These are phyloP conservation scores for Salticus scenicus DNA, from an alignment of 2,888 invertebrate species.

Conservation along the genomic window DNA sequence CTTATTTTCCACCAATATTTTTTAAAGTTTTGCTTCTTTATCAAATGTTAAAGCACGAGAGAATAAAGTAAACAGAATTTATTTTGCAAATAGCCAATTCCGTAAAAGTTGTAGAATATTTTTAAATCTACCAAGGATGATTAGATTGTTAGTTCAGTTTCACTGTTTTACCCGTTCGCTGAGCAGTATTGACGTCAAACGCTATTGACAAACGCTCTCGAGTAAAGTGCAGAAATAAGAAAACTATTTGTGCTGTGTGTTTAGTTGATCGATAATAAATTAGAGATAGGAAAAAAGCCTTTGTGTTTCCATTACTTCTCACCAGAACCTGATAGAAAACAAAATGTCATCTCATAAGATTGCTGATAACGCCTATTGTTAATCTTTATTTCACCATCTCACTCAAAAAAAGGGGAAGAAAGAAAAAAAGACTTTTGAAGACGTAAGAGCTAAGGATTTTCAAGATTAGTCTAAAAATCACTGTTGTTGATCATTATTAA, in stretches of 20 bases:
- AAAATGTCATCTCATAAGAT: background rate
- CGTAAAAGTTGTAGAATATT: too few species aligned
- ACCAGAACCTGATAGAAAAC: constrained; percentile 33
- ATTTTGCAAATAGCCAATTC: too few species aligned
- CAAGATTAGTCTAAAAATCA: too few species aligned
- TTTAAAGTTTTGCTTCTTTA: too few species aligned
- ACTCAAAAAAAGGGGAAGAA: background rate
- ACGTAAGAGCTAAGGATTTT: too few species aligned
- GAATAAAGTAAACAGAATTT: too few species aligned
- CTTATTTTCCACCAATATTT: too few species aligned
- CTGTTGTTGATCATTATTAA: too few species aligned
- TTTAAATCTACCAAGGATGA: too few species aligned
- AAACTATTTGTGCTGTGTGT: constrained; percentile 47
- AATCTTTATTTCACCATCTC: background rate
- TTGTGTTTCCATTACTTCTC: constrained; percentile 53
- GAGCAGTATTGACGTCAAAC: constrained; percentile 58
- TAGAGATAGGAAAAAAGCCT: constrained; percentile 43
- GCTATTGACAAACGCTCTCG: constrained; percentile 53
- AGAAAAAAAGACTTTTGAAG: too few species aligned
- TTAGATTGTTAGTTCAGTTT: background rate
- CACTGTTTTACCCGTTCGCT: constrained; percentile 10
- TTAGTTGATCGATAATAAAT: constrained; percentile 42
- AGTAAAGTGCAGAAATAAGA: constrained; percentile 52
- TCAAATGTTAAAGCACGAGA: too few species aligned
- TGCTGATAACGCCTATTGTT: constrained; percentile 18